Conservation (phyloP, 2,888 invertebrate species). For the Cenopis cana region DNA sequence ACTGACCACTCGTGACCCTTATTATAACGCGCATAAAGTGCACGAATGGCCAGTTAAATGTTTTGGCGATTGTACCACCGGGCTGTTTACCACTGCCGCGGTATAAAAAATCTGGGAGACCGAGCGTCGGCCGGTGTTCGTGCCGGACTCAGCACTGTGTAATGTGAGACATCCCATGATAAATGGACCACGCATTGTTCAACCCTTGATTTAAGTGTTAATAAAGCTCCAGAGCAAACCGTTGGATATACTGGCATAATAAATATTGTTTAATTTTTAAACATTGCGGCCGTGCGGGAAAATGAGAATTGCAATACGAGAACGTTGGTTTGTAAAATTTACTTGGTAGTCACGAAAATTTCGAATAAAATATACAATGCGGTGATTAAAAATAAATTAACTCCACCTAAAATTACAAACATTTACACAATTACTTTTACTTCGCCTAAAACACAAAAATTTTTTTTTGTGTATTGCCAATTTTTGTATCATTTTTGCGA, state of each 20-base stretch:
- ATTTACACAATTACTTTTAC: too few species aligned
- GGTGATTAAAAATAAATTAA: too few species aligned
- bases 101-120: neutral
- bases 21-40: too few species aligned
- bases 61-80: neutral
- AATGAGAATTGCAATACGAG: neutral
- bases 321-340: neutral
- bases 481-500: too few species aligned
- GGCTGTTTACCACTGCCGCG: neutral
- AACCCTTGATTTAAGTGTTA: conserved; percentile 46
- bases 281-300: neutral
- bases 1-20: too few species aligned
- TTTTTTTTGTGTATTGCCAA: too few species aligned
- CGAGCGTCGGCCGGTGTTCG: too few species aligned
- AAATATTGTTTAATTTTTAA: conserved; percentile 22
- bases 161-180: conserved; percentile 19
- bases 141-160: too few species aligned
- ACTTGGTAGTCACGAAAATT: neutral
- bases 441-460: too few species aligned
- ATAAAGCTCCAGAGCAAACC: conserved; percentile 39
- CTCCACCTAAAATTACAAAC: too few species aligned
- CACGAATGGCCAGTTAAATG: too few species aligned
- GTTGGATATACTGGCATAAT: conserved; percentile 4
- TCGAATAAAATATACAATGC: neutral
- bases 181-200: conserved; percentile 39